These are phyloP conservation scores for Drosophila tsacasi DNA, from an alignment of 1,140 invertebrate species.

Conservation along the genomic window DNA sequence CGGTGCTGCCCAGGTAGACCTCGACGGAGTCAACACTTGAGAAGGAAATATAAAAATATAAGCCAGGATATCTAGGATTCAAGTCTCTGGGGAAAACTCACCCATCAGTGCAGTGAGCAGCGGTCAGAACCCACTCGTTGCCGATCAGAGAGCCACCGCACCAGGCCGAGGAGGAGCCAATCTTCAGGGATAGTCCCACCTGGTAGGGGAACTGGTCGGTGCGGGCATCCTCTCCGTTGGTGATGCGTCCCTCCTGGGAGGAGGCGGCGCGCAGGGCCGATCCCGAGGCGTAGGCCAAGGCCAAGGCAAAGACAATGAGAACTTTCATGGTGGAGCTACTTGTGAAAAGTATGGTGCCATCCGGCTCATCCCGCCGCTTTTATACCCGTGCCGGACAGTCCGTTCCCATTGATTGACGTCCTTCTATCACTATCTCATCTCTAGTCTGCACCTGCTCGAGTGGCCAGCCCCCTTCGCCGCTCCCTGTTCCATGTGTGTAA, in stretches of 20 bases:
- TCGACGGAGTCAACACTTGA: slow-evolving; percentile 60
- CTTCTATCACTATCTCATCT: slow-evolving; percentile 36
- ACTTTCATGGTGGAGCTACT: slow-evolving; percentile 70
- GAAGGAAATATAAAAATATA: not conserved
- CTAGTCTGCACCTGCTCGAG: slow-evolving; percentile 36
- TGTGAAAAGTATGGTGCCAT: slow-evolving; percentile 44
- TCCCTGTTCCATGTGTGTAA: slow-evolving; percentile 35
- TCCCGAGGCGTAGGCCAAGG: slow-evolving; percentile 66
- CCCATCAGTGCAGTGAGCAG: slow-evolving; percentile 87
- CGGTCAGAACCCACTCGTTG: slow-evolving; percentile 87
- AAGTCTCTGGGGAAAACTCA: slow-evolving; percentile 7
- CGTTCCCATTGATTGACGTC: slow-evolving; percentile 12
- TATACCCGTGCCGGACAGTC: slow-evolving; percentile 28
- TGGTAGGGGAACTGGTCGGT: slow-evolving; percentile 84
- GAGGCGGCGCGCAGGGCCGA: slow-evolving; percentile 45
- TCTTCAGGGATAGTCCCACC: slow-evolving; percentile 76
- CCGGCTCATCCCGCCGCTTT: slow-evolving; percentile 9
- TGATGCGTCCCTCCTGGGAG: slow-evolving; percentile 66
- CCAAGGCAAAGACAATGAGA: slow-evolving; percentile 71
- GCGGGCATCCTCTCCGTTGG: slow-evolving; percentile 73
- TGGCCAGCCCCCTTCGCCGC: slow-evolving; percentile 10
- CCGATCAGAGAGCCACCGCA: slow-evolving; percentile 87
- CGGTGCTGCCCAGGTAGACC: slow-evolving; percentile 62
- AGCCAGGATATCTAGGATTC: not conserved
- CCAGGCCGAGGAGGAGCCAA: slow-evolving; percentile 58